Evolutionary conservation across 1,140 invertebrate genomes (phyloP), one percentile per base, ranked within the genome.

Genomic region (Drosophila triauraria): DNA sequence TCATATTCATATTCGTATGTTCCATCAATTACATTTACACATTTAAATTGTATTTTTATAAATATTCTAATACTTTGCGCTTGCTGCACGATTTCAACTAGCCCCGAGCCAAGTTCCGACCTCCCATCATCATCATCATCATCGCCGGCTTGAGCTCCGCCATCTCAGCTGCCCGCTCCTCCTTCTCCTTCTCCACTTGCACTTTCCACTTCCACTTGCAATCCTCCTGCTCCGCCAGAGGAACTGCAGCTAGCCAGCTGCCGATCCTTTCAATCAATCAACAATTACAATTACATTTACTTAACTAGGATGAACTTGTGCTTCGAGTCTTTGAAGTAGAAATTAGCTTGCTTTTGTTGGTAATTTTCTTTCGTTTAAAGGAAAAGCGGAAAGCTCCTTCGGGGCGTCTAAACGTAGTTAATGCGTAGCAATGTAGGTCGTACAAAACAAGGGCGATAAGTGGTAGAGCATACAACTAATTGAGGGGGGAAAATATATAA

Each of bases 11-110:
- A 87, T 87, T 67, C 57, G 57, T 69, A 75, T 57, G 62, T 77
- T 84, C 63, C 78, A 46, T 77, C 84, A 86, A 86, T 62, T 87
- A 86, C 83, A 86, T 86, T 88, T 88, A 86, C 84, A 86, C 83
- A 86, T 86, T 71, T 79, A 86, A 79, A 86, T 86, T 69, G 83
- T 76, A 68, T 67, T 75, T 67, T 75, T 68, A 77, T 68, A 61
- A 62, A 70, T 78, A 78, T 79, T 71, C 84, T 87, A 86, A 86
- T 86, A 86, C 84, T 87, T 88, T 63, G 84, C 84, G 83, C 80
- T 65, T 80, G 50, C 67, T 80, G 78, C 78, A 82, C 84, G 80
- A 85, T 75, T 86, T 79, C 69, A 78, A 82, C 82, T 79, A 82
- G 64, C 61, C 60, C 50, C 56, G 54, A 60, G 64, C 62, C 62